phyloP scores from a whole-genome alignment of 1,140 invertebrate genomes.

The Psix sp. region DNA sequence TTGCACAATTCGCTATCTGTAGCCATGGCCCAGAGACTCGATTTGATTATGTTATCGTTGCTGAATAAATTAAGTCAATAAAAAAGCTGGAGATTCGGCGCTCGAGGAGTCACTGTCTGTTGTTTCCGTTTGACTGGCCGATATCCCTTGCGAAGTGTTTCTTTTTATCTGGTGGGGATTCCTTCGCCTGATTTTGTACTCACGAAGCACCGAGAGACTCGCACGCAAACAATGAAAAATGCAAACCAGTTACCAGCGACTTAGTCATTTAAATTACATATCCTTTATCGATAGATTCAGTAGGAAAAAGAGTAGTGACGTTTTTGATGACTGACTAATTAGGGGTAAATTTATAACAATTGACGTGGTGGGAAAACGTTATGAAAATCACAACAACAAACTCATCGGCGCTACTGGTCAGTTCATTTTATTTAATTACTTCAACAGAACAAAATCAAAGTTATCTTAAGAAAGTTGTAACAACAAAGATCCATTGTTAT shows the following conservation, averaged over 20 bases:
- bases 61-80: slow-evolving; percentile 1
- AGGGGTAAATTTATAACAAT: too few relatives aligned
- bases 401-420: too few relatives aligned
- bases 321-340: too few relatives aligned
- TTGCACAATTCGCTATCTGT: slow-evolving; percentile 67
- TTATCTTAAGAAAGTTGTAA: too few relatives aligned
- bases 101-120: slow-evolving; percentile 10
- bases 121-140: slow-evolving; percentile 32
- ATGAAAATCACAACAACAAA: too few relatives aligned
- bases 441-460: too few relatives aligned
- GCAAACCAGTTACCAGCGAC: slow-evolving; percentile 10
- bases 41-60: not conserved
- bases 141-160: slow-evolving; percentile 25
- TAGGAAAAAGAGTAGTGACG: too few relatives aligned
- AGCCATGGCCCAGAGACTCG: slow-evolving; percentile 27
- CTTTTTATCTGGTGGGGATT: slow-evolving; percentile 40
- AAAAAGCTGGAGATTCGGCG: not conserved
- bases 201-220: slow-evolving; percentile 1
- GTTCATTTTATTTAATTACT: too few relatives aligned
- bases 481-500: too few relatives aligned
- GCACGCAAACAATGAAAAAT: not conserved
- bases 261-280: slow-evolving; percentile 23
- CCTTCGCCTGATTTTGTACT: slow-evolving; percentile 27
- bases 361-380: too few relatives aligned
- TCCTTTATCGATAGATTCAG: too few relatives aligned